These are phyloP conservation scores for Gallinago solitaria DNA, from an alignment of 2,797 vertebrate species.

Conservation along the genomic window DNA sequence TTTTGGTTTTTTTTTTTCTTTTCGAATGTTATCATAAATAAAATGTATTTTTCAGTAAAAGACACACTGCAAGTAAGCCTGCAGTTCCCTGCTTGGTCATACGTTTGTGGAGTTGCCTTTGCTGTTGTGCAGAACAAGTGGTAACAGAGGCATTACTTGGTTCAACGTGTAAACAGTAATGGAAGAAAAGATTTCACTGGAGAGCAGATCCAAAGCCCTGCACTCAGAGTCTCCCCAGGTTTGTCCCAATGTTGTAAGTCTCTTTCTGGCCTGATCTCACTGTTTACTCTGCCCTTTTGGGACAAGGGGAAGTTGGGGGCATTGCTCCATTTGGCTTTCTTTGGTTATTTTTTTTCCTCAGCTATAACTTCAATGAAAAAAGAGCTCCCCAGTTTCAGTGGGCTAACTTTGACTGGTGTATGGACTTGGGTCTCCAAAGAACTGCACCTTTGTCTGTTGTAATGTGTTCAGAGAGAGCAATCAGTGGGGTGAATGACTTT, in stretches of 20 bases:
- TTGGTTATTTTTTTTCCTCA: not conserved
- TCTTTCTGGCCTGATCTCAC: not conserved
- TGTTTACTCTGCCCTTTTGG: not conserved
- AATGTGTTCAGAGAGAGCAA: not conserved
- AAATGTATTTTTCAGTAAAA: constrained; percentile 83
- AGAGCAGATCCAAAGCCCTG: not conserved
- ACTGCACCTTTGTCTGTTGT: not conserved
- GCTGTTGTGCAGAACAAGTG: not conserved
- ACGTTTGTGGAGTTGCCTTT: not conserved
- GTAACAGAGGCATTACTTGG: not conserved
- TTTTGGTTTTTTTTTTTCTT: not conserved
- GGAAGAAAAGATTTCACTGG: not conserved
- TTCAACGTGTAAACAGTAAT: not conserved
- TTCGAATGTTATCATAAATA: constrained; percentile 76
- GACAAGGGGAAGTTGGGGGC: not conserved
- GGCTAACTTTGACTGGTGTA: not conserved
- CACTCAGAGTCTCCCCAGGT: not conserved
- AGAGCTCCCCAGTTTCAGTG: not conserved
- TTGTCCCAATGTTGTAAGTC: not conserved
- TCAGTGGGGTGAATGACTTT: not conserved
- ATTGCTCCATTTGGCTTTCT: not conserved
- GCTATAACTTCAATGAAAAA: not conserved
- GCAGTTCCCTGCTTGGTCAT: not conserved
- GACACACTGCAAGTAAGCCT: constrained; percentile 56
- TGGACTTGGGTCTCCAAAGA: not conserved